Evolutionary conservation across 2,888 invertebrate species (phyloP).

Genomic region (Ochropleura leucogaster): DNA sequence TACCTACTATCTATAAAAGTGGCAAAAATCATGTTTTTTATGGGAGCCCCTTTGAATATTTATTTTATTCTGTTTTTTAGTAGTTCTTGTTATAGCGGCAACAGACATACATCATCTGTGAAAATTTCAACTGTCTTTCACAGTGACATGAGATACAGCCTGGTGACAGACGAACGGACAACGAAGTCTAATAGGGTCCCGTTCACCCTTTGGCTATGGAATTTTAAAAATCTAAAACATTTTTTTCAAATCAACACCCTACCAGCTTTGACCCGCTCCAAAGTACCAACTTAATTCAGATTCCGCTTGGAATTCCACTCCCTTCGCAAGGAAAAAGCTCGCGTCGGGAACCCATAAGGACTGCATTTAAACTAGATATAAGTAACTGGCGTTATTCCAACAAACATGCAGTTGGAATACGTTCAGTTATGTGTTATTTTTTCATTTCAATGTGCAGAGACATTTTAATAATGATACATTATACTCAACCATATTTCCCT

Average conservation of each 20-base stretch:
- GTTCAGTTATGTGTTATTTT: conserved; percentile 59
- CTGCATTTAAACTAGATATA: conserved; percentile 66
- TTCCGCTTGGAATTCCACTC: conserved; percentile 37
- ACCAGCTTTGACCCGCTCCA: not conserved
- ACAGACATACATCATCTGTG: too few relatives aligned
- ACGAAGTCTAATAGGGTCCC: too few relatives aligned
- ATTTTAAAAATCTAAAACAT: too few relatives aligned
- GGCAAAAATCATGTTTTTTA: too few relatives aligned
- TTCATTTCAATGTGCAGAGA: conserved; percentile 63
- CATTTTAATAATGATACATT: conserved; percentile 66
- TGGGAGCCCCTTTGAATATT: too few relatives aligned
- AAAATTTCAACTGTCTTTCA: too few relatives aligned
- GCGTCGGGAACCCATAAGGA: conserved; percentile 49
- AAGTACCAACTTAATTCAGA: conserved; percentile 34
- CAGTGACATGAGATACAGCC: too few relatives aligned
- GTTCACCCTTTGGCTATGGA: too few relatives aligned
- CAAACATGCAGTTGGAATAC: conserved; percentile 60
- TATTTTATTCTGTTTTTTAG: too few relatives aligned
- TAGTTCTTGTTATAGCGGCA: too few relatives aligned
- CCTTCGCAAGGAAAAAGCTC: conserved; percentile 35
- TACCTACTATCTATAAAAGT: too few relatives aligned
- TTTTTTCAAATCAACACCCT: conserved; percentile 21
- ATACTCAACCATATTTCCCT: conserved; percentile 50
- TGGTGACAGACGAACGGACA: too few relatives aligned
- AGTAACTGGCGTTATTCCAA: conserved; percentile 67